Percentiles rank a stretch among this genome's conserved stretches.
Conservation (phyloP, 2,888 invertebrate species). For the Salpingus planirostris region DNA sequence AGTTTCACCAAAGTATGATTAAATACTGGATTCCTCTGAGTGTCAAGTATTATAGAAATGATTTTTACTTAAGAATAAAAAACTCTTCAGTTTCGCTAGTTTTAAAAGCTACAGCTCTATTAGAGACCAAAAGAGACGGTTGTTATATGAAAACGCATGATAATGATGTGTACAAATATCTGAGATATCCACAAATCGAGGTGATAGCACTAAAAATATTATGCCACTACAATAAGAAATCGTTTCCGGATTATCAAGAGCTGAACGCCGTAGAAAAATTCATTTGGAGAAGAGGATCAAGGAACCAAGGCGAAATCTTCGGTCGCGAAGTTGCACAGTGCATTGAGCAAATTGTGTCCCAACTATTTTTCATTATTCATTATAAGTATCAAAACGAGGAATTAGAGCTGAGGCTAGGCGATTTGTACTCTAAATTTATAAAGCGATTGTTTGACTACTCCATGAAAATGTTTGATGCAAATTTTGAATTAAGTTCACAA, state of each 20-base stretch:
- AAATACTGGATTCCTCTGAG: not conserved
- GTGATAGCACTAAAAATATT: not conserved
- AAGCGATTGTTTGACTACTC: no score
- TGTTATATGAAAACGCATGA: not conserved
- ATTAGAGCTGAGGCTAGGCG: no score
- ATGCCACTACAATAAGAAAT: not conserved
- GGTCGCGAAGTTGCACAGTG: no score
- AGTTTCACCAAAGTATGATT: not conserved
- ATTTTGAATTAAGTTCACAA: constrained; percentile 20
- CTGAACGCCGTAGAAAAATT: no score
- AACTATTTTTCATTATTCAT: no score
- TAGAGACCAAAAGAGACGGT: not conserved
- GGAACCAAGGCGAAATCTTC: no score
- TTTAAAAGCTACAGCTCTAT: not conserved
- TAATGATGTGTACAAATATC: not conserved
- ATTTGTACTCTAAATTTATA: no score
- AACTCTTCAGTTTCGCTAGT: not conserved
- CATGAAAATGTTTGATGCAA: constrained; percentile 5
- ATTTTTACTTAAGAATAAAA: not conserved
- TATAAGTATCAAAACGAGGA: no score
- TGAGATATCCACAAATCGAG: not conserved
- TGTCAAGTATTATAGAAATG: not conserved
- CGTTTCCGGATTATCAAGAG: no score
- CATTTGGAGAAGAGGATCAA: no score
- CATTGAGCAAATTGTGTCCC: no score